Evolutionary conservation across 2,113 vertebrate species (phyloP).

Genomic region (Dromas ardeola): DNA sequence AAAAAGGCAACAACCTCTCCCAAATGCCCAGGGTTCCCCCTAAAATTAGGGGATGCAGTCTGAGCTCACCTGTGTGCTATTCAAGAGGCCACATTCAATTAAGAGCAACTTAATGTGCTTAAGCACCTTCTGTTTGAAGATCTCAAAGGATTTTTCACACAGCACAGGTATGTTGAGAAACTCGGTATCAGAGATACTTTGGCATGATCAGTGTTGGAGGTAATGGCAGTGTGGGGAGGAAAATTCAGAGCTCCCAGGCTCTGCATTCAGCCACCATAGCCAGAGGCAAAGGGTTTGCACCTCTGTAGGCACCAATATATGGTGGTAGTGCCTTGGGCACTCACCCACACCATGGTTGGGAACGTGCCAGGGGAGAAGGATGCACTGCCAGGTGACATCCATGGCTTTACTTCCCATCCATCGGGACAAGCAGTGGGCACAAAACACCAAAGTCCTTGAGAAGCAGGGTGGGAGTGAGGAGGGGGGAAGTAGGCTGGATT

Average conservation of each 20-base stretch:
- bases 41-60: not conserved
- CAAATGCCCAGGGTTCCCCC: not conserved
- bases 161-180: not conserved
- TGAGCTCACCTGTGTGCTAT: not conserved
- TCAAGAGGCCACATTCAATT: not conserved
- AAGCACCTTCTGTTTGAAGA: not conserved
- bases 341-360: not conserved
- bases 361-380: not conserved
- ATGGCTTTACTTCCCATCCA: not conserved
- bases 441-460: not conserved
- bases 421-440: not conserved
- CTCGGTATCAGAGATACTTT: not conserved
- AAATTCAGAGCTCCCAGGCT: not conserved
- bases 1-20: not conserved
- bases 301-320: not conserved
- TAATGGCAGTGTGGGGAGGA: not conserved
- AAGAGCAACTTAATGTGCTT: not conserved
- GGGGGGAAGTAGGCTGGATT: not conserved
- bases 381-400: not conserved
- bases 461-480: not conserved
- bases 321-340: not conserved
- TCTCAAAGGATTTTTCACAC: not conserved
- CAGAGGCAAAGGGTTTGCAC: not conserved
- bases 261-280: not conserved
- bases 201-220: not conserved